These are phyloP conservation scores for Tapirus indicus DNA, from an alignment of 2,797 vertebrate genomes.

Conservation along the genomic window DNA sequence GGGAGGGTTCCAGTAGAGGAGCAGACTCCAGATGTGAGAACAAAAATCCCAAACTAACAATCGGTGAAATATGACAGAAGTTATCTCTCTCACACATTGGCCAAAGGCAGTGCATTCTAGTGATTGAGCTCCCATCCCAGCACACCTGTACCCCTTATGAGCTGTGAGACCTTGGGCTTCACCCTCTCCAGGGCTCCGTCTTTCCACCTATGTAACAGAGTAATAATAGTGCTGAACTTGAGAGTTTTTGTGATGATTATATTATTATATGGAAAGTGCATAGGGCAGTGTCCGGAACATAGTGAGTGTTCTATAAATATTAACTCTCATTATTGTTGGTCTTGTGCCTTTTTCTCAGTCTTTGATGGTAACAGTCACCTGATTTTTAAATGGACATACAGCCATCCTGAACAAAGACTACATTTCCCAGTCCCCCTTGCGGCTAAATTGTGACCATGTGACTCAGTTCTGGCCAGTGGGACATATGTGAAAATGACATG, in stretches of 20 bases:
- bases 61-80: background rate
- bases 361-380: background rate
- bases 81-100: background rate
- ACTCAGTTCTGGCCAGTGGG: background rate
- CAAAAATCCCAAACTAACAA: slow-evolving; percentile 1
- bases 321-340: background rate
- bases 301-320: background rate
- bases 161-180: background rate
- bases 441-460: background rate
- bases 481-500: background rate
- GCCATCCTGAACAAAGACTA: background rate
- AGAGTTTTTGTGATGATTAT: background rate
- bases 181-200: background rate
- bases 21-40: slow-evolving; percentile 14
- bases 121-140: background rate
- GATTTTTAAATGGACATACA: background rate
- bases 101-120: background rate
- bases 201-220: background rate
- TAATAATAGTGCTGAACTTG: background rate
- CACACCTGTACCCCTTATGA: background rate
- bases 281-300: background rate
- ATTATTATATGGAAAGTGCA: background rate
- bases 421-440: background rate
- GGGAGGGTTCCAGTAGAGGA: background rate
- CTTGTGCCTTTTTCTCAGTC: background rate